A percentile compares a stretch with the other conserved stretches of the same genome.
phyloP scores from a whole-genome alignment of 2,113 vertebrate species.

The Barbus barbus region DNA sequence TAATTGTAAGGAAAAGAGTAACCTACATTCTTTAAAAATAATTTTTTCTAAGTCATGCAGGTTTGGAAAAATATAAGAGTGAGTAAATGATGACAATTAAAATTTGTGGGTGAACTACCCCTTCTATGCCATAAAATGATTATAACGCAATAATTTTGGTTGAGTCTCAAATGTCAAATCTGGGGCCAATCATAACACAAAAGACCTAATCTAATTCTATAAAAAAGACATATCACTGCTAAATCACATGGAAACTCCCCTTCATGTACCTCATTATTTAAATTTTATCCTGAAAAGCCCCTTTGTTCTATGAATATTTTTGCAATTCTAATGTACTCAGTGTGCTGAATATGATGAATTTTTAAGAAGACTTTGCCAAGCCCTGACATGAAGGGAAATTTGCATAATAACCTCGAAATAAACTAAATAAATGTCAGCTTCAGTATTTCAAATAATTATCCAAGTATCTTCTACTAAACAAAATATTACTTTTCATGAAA shows the following conservation, averaged over 20 bases:
- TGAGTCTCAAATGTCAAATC: not conserved
- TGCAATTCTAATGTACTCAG: not conserved
- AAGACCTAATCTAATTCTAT: not conserved
- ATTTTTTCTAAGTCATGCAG: not conserved
- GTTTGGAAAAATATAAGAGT: too few relatives aligned
- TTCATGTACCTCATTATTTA: conserved; percentile 25
- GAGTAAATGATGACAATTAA: not conserved
- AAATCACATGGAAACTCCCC: not conserved
- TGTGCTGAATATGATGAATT: not conserved
- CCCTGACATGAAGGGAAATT: not conserved
- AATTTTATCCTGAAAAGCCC: conserved; percentile 14
- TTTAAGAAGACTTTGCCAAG: not conserved
- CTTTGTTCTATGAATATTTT: conserved; percentile 28
- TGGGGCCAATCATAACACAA: conserved; percentile 28
- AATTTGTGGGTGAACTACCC: not conserved
- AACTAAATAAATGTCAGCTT: not conserved
- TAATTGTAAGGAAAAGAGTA: not conserved
- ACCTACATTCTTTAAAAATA: not conserved
- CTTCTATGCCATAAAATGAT: conserved; percentile 45
- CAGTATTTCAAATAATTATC: conserved; percentile 3
- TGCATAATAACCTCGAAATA: not conserved
- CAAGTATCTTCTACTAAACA: not conserved
- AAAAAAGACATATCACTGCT: not conserved
- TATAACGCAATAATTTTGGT: not conserved
- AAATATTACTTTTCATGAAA: not conserved